A percentile compares a stretch with the other conserved stretches of the same genome.
These are phyloP conservation scores for Cromileptes altivelis DNA, from an alignment of 2,113 vertebrate species.

Conservation along the genomic window DNA sequence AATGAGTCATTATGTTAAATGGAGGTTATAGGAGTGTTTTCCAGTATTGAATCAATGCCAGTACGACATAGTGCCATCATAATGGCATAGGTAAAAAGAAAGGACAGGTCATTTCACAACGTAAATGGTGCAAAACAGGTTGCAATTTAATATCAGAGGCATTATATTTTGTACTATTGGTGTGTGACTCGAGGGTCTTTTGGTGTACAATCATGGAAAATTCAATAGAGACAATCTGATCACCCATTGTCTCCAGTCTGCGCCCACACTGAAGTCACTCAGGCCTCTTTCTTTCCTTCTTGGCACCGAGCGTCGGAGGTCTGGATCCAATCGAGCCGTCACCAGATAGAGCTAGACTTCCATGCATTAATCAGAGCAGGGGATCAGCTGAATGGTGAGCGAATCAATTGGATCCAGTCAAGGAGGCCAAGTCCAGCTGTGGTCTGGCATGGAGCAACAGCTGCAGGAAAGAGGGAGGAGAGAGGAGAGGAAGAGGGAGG, in stretches of 20 bases:
- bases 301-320: conserved; percentile 23
- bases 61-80: not conserved
- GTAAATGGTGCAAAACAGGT: not conserved
- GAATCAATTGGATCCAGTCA: conserved; percentile 49
- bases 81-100: too few species aligned
- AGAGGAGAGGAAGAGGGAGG: not conserved
- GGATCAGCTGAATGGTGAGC: conserved; percentile 53
- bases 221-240: conserved; percentile 3
- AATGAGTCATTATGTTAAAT: not conserved
- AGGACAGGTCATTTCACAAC: not conserved
- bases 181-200: not conserved
- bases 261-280: conserved; percentile 14
- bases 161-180: not conserved
- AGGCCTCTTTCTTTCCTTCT: conserved; percentile 24
- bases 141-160: not conserved
- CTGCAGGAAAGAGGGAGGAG: conserved; percentile 36
- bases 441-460: conserved; percentile 54
- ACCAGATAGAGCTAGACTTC: conserved; percentile 47
- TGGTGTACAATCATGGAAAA: conserved; percentile 16
- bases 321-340: conserved; percentile 55
- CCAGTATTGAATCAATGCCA: not conserved
- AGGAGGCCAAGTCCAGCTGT: conserved; percentile 58
- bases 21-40: not conserved
- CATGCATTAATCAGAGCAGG: conserved; percentile 50
- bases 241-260: conserved; percentile 11